Evolutionary conservation across 2,888 invertebrate species (phyloP), one percentile per base, ranked within the genome.

Genomic region (Drosophila recens): DNA sequence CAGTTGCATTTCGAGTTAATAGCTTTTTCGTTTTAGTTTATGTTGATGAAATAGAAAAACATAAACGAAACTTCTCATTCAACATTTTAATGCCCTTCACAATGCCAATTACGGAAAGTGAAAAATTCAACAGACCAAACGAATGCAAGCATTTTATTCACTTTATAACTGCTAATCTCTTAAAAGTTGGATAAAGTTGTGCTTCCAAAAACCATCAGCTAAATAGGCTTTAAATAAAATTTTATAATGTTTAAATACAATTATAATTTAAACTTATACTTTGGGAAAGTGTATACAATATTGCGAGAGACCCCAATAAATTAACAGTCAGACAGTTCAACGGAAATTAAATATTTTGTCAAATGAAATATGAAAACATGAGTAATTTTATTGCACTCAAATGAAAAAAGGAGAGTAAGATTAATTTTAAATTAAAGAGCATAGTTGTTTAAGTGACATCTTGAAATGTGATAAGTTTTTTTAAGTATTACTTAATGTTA

Each of bases 21-120:
- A 84, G 84, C 80, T 84, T 84, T 86, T 72, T 81, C 82, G 67
- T 81, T 78, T 75, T 72, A 75, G 68, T 67, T 80, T 62, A 80
- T 78, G 72, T 65, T 75, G 56, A 65, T 83, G 67, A 71, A 82
- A 83, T 87, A 75, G 80, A 77, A 83, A 83, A 79, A 79, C 69
- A 79, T 71, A 80, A 82, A 77, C 70, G 58, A 68, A 65, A 57
- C 61, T 62, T 43, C 6, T 10, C n/a, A n/a, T 48, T 15, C 34
- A 75, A 67, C 64, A 64, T 61, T 59, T 54, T 57, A 8, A 74
- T 77, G 56, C 76, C 30, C 70, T 43, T 43, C 20, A 40, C 15
- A 9, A 15, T 6, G 34, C 15, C 33, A 43, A 45, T 56, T 40
- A 46, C 1, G 30, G 10, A n/a, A 49, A 52, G 15, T 59, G 27